phyloP scores from a whole-genome alignment of 2,888 invertebrate genomes.

The Elysia crispata region DNA sequence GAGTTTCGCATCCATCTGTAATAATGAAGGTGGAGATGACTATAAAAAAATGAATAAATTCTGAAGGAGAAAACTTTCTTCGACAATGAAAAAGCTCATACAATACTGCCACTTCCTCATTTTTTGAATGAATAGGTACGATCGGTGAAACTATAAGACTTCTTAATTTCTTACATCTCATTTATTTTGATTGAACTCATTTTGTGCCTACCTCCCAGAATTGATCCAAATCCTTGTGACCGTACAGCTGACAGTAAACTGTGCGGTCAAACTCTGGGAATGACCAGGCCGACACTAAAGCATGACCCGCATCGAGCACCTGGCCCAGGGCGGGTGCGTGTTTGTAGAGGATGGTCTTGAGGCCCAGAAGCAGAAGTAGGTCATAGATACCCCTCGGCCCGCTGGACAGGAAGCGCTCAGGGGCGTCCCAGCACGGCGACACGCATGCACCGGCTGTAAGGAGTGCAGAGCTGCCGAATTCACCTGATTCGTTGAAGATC shows the following conservation, averaged over 20 bases:
- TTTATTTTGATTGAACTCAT: too few relatives aligned
- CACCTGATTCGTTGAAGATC: too few relatives aligned
- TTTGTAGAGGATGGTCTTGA: slow-evolving; percentile 60
- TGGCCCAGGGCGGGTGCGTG: slow-evolving; percentile 64
- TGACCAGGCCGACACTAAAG: slow-evolving; percentile 57
- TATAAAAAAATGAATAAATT: too few relatives aligned
- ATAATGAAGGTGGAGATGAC: too few relatives aligned
- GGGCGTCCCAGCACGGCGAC: slow-evolving; percentile 70
- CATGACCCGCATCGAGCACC: slow-evolving; percentile 61
- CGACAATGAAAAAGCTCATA: too few relatives aligned
- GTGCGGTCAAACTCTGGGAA: slow-evolving; percentile 64
- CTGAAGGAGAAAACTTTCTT: too few relatives aligned
- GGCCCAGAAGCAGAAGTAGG: slow-evolving; percentile 58
- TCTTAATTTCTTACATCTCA: too few relatives aligned
- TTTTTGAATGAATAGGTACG: too few relatives aligned
- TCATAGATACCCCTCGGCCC: slow-evolving; percentile 63
- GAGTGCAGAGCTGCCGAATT: slow-evolving; percentile 70
- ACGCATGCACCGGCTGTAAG: slow-evolving; percentile 66
- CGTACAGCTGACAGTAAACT: slow-evolving; percentile 66
- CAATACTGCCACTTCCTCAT: too few relatives aligned
- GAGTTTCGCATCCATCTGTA: too few relatives aligned
- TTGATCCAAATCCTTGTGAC: slow-evolving; percentile 58
- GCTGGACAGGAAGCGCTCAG: slow-evolving; percentile 56
- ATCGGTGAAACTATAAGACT: too few relatives aligned
- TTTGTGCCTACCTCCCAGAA: slow-evolving; percentile 69